Percentiles rank a stretch among this genome's conserved stretches.
Conservation (phyloP, 2,888 invertebrate genomes). For the Drosophila kokeensis region DNA sequence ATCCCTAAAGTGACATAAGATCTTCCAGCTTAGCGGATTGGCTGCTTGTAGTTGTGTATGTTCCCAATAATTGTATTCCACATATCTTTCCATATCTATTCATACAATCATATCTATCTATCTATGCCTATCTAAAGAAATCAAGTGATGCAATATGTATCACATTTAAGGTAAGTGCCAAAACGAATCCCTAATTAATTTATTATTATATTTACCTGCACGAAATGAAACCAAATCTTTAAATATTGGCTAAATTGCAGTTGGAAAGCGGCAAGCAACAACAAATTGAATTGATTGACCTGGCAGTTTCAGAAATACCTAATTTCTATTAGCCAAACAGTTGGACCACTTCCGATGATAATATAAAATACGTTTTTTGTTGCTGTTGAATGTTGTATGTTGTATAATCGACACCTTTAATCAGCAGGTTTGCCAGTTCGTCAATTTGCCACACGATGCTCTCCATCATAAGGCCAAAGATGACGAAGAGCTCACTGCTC, state of each 20-base stretch:
- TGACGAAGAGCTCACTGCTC: neutral
- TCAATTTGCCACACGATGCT: neutral
- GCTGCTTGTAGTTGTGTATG: too few species aligned
- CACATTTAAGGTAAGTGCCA: neutral
- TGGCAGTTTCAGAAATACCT: conserved; percentile 5
- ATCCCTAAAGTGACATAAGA: neutral
- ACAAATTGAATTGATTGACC: conserved; percentile 10
- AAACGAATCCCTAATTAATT: neutral
- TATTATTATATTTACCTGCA: neutral
- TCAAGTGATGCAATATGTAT: neutral
- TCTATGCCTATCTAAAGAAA: neutral
- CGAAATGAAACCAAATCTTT: neutral
- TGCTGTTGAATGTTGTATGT: conserved; percentile 5
- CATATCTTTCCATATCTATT: neutral
- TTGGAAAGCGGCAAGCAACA: conserved; percentile 9
- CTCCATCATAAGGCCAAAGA: conserved; percentile 4
- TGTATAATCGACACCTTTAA: conserved; percentile 32
- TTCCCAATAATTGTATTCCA: neutral
- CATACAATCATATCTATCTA: neutral
- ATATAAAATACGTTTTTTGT: neutral
- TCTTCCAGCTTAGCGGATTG: neutral
- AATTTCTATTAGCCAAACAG: conserved; percentile 20
- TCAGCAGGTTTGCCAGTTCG: conserved; percentile 6
- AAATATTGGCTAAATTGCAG: neutral
- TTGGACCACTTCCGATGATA: conserved; percentile 10